Evolutionary conservation across 2,888 invertebrate genomes (phyloP), one percentile per base, ranked within the genome.

Genomic region (Allolobophora icterica): DNA sequence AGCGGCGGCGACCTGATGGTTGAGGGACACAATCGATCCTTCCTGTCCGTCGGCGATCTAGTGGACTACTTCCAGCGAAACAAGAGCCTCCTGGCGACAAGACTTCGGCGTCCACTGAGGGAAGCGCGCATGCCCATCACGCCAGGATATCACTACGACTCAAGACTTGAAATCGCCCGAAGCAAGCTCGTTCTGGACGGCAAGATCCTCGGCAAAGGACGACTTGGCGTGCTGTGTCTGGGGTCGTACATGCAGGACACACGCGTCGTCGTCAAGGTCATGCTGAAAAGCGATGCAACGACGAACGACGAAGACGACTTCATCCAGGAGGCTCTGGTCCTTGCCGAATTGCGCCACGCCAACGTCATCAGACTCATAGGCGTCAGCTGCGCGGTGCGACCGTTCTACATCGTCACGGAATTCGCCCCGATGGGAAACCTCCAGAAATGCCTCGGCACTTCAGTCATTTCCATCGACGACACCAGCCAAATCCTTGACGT

Each of bases 1-100:
- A 58, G 90, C 3, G 92, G 92, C n/a, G 93, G 93, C 4, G 93
- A 93, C 90, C 91, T 93, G 30, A 93, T 93, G 93, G 90, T 93
- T 11, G 92, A 93, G 87, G 92, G 92, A 5, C 92, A 93, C 89
- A 93, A 93, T 90, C 91, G 90, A 19, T 93, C 93, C 21, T 93
- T 93, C 90, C 92, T 93, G 91, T 93, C 91, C 42, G 83, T 93
- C 19, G 83, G 83, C 21, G 93, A 93, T 34, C 84, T 93, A 21
- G 93, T 93, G 42, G 90, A 91, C 21, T 93, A 92, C 90, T 93
- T 93, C 90, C 89, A 89, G 35, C 89, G 92, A 42, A 93, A 93
- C 90, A 93, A 92, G 84, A 92, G 92, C 84, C 52, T 91, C 58
- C 90, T 93, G 34, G 92, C 92, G 24, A 92, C 92, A 30, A 83